Evolutionary conservation across 1,140 invertebrate species (phyloP).

Genomic region (Pinna nobilis): DNA sequence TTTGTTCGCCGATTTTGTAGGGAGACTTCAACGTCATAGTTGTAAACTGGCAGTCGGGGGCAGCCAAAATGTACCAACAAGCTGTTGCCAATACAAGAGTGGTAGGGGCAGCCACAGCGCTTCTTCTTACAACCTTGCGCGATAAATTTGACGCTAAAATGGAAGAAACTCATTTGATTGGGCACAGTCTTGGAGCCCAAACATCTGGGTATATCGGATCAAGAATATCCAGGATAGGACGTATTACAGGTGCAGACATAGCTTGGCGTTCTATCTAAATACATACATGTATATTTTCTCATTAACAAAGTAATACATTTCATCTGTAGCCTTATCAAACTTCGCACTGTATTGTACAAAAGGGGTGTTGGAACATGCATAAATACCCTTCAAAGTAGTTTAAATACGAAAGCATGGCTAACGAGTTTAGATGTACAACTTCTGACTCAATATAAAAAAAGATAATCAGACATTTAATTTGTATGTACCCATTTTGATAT

Average conservation of each 20-base stretch:
- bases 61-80: slow-evolving; percentile 87
- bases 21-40: slow-evolving; percentile 45
- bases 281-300: background rate
- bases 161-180: slow-evolving; percentile 83
- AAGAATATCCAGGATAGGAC: slow-evolving; percentile 85
- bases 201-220: slow-evolving; percentile 91
- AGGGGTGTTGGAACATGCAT: no score
- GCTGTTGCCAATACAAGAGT: slow-evolving; percentile 93
- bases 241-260: slow-evolving; percentile 79
- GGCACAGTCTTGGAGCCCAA: slow-evolving; percentile 94
- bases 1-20: background rate
- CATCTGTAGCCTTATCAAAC: no score
- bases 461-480: no score
- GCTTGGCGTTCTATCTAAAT: background rate
- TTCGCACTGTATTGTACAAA: no score
- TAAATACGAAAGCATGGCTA: no score
- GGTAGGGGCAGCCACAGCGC: slow-evolving; percentile 91
- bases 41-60: slow-evolving; percentile 42
- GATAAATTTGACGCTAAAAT: slow-evolving; percentile 43
- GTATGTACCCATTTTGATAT: no score
- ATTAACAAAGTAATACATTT: background rate
- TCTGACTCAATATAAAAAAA: no score
- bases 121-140: slow-evolving; percentile 78
- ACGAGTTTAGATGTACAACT: no score
- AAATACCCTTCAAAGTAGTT: no score